Percentiles rank a stretch among this genome's conserved stretches.
These are phyloP conservation scores for Dreissena polymorpha DNA, from an alignment of 1,140 invertebrate species.

Conservation along the genomic window DNA sequence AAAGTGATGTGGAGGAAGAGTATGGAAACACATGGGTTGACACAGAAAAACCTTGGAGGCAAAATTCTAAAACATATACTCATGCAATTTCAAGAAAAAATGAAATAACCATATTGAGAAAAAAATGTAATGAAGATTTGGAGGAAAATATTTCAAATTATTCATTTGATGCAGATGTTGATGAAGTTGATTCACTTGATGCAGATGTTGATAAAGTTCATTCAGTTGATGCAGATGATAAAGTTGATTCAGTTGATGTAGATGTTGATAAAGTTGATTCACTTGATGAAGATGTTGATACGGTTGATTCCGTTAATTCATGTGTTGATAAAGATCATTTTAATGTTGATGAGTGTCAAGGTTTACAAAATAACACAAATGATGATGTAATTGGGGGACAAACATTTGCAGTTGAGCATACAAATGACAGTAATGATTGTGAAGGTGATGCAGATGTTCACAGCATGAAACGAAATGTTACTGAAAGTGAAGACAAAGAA, in stretches of 20 bases:
- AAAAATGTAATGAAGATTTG: not conserved
- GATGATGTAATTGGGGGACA: not conserved
- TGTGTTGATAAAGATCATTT: not conserved
- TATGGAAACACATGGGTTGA: not conserved
- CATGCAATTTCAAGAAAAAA: not conserved
- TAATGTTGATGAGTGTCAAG: not conserved
- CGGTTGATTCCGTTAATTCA: not conserved
- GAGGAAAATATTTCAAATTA: not conserved
- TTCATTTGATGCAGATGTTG: not conserved
- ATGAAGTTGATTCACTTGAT: not conserved
- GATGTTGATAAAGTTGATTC: constrained; percentile 1
- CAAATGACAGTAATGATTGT: not conserved
- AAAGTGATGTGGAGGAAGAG: not conserved
- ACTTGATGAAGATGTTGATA: not conserved
- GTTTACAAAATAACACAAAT: not conserved
- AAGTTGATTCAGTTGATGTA: not conserved
- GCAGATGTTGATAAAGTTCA: not conserved
- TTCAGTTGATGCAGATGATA: not conserved
- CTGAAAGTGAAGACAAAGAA: too few species aligned
- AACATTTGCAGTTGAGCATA: not conserved
- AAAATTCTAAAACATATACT: not conserved
- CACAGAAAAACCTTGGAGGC: not conserved
- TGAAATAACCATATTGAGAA: not conserved
- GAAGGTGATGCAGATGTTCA: not conserved
- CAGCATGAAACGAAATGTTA: not conserved